Conservation (phyloP, 2,113 vertebrate species). For the Psittacara wagleri region DNA sequence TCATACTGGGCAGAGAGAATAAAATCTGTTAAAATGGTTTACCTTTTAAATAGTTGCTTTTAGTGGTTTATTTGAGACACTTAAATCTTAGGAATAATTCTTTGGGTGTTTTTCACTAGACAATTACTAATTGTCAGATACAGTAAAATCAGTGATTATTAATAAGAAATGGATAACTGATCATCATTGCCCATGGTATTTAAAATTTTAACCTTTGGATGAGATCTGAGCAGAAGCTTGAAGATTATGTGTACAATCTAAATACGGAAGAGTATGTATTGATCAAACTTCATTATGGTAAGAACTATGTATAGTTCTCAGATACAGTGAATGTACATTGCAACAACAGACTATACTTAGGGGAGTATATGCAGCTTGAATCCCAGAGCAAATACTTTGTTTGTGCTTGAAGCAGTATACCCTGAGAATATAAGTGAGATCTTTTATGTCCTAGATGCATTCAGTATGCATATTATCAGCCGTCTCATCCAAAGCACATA, state of each 20-base stretch:
- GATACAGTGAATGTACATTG: background rate
- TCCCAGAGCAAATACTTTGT: slow-evolving; percentile 31
- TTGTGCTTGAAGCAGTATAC: slow-evolving; percentile 46
- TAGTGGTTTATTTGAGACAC: background rate
- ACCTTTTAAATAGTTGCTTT: background rate
- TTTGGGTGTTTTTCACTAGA: background rate
- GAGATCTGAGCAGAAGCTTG: background rate
- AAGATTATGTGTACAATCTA: background rate
- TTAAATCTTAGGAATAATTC: background rate
- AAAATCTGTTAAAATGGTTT: background rate
- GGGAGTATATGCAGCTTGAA: slow-evolving; percentile 1
- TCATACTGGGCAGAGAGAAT: background rate
- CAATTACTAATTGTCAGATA: slow-evolving; percentile 26
- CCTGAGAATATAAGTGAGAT: slow-evolving; percentile 41
- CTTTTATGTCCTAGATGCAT: slow-evolving; percentile 57
- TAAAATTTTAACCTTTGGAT: background rate
- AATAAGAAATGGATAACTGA: background rate
- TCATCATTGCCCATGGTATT: background rate
- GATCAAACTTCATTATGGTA: background rate
- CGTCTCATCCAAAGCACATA: slow-evolving; percentile 62
- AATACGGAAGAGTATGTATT: background rate
- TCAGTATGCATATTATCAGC: slow-evolving; percentile 61
- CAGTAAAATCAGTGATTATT: background rate
- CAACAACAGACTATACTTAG: background rate
- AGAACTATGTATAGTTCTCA: background rate